Evolutionary conservation across 1,140 invertebrate species (phyloP).

Genomic region (Mesaphorura yosii): DNA sequence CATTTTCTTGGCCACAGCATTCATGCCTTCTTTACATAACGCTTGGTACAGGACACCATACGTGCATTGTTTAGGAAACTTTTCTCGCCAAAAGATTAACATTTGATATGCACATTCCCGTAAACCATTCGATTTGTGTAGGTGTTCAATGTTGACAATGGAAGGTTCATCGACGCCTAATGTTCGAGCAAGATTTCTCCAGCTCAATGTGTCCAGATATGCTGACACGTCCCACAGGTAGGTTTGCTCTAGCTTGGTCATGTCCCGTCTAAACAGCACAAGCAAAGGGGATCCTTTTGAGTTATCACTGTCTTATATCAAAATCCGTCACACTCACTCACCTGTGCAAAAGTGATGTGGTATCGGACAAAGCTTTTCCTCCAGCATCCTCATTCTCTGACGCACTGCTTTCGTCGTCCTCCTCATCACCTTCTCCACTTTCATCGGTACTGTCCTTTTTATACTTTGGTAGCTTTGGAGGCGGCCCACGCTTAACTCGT

Average conservation of each 20-base stretch:
- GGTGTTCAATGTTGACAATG: constrained; percentile 32
- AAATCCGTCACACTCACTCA: too few relatives aligned
- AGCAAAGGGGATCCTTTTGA: too few relatives aligned
- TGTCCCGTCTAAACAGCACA: constrained; percentile 16
- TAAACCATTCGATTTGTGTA: constrained; percentile 26
- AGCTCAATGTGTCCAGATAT: constrained; percentile 26
- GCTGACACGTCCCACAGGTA: constrained; percentile 33
- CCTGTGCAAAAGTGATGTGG: not conserved
- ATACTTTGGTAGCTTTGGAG: too few relatives aligned
- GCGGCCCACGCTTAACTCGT: not conserved
- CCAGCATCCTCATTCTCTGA: constrained; percentile 9
- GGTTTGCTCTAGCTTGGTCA: constrained; percentile 12
- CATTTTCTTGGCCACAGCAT: constrained; percentile 32
- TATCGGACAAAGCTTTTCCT: not conserved
- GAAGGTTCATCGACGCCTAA: constrained; percentile 32
- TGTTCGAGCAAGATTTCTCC: constrained; percentile 32
- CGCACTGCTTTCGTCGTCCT: not conserved
- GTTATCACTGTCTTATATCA: too few relatives aligned
- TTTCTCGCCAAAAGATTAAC: constrained; percentile 33
- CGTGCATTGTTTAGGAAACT: constrained; percentile 30
- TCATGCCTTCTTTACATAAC: constrained; percentile 32
- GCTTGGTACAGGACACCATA: constrained; percentile 32
- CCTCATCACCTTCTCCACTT: constrained; percentile 7
- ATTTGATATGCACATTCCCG: constrained; percentile 35
- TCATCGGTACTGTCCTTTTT: too few relatives aligned